phyloP scores from a whole-genome alignment of 2,113 vertebrate genomes.

The Pelmatolapia mariae region DNA sequence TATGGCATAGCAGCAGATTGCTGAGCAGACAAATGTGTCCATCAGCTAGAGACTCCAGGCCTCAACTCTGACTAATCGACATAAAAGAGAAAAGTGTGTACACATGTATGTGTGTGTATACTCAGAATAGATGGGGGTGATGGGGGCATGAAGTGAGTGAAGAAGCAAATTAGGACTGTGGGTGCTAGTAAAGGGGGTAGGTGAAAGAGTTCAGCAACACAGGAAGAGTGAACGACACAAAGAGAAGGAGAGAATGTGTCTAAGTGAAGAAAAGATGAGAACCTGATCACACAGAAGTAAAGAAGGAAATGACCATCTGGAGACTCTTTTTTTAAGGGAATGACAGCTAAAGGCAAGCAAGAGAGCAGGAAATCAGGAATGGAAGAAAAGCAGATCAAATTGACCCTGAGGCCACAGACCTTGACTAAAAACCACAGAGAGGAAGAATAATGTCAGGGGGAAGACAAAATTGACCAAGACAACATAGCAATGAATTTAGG shows the following conservation, averaged over 20 bases:
- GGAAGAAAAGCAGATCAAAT: conserved; percentile 1
- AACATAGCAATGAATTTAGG: background rate
- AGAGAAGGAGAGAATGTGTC: background rate
- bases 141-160: background rate
- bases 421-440: conserved; percentile 24
- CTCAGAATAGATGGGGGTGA: background rate
- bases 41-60: conserved; percentile 52
- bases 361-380: conserved; percentile 16
- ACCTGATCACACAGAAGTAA: background rate
- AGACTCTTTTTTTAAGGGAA: background rate
- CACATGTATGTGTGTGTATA: background rate
- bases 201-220: conserved; percentile 12
- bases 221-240: background rate
- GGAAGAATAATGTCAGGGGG: background rate
- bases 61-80: conserved; percentile 55
- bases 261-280: background rate
- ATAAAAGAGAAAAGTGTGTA: background rate
- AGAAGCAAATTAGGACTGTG: conserved; percentile 39
- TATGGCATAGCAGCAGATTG: conserved; percentile 47
- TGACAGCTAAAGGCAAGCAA: conserved; percentile 1
- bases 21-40: conserved; percentile 68
- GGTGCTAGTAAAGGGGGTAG: background rate
- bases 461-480: background rate
- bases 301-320: conserved; percentile 17
- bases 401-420: background rate